Percentiles rank a stretch among this genome's conserved stretches.
Evolutionary conservation across 2,888 invertebrate species (phyloP).

Genomic region (Nowickia ferox): DNA sequence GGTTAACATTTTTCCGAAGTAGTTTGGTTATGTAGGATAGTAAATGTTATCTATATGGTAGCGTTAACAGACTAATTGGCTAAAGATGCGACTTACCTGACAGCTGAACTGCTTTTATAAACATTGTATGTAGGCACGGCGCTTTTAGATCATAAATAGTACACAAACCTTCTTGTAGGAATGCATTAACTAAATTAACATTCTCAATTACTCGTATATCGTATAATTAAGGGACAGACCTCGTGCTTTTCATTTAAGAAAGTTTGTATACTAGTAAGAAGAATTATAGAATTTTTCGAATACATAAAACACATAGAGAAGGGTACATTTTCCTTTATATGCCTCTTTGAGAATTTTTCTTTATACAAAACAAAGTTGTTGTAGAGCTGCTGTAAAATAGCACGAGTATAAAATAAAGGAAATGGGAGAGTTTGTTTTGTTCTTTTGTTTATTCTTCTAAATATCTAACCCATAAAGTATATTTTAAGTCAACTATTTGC

Average conservation of each 20-base stretch:
- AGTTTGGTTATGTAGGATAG: too few relatives aligned
- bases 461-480: slow-evolving; percentile 40
- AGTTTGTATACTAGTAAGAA: slow-evolving; percentile 15
- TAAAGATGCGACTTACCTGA: too few relatives aligned
- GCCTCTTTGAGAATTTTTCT: background rate
- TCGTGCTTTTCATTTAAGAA: slow-evolving; percentile 15
- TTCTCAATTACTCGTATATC: background rate
- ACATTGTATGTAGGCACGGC: too few relatives aligned
- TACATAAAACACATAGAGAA: slow-evolving; percentile 20
- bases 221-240: background rate
- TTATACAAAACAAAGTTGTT: slow-evolving; percentile 37
- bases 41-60: too few relatives aligned
- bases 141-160: too few relatives aligned
- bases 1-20: too few relatives aligned
- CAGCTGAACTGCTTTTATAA: too few relatives aligned
- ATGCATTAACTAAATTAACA: too few relatives aligned
- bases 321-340: slow-evolving; percentile 41
- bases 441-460: background rate
- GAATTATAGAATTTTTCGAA: slow-evolving; percentile 19
- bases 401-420: background rate
- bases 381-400: slow-evolving; percentile 19
- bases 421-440: slow-evolving; percentile 10
- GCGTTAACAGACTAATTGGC: too few relatives aligned
- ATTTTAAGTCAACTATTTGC: slow-evolving; percentile 28
- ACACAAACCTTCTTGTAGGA: too few relatives aligned